These are phyloP conservation scores for Galemys pyrenaicus DNA, from an alignment of 2,113 vertebrate genomes.

Conservation along the genomic window DNA sequence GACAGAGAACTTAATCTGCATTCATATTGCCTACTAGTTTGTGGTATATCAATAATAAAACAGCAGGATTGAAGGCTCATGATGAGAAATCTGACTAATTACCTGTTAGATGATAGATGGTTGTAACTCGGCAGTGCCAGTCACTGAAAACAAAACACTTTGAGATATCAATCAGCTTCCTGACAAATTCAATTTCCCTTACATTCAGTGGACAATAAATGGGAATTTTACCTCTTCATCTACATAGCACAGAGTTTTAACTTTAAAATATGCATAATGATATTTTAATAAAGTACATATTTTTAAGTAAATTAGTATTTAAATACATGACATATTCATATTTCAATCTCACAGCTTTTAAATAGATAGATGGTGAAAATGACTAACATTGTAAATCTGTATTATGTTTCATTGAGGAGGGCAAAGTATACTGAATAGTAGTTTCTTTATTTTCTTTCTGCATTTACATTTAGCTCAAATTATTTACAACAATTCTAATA, in stretches of 20 bases:
- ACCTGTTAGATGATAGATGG: conserved; percentile 91
- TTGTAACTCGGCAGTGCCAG: conserved; percentile 87
- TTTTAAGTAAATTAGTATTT: conserved; percentile 85
- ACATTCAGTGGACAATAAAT: conserved; percentile 86
- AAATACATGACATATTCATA: conserved; percentile 84
- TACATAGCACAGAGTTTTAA: conserved; percentile 79
- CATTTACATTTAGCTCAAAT: conserved; percentile 80
- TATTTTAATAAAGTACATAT: conserved; percentile 84
- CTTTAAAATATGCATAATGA: conserved; percentile 83
- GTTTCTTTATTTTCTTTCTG: conserved; percentile 74
- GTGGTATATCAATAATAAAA: conserved; percentile 91
- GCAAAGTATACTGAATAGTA: conserved; percentile 76
- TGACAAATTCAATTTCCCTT: conserved; percentile 88
- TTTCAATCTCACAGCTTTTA: conserved; percentile 79
- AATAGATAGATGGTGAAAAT: conserved; percentile 79
- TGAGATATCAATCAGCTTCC: conserved; percentile 88
- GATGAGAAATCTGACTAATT: conserved; percentile 91
- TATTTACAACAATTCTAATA: conserved; percentile 76
- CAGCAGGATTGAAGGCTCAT: conserved; percentile 90
- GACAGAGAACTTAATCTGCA: conserved; percentile 88
- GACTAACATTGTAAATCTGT: conserved; percentile 81
- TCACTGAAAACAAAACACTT: conserved; percentile 90
- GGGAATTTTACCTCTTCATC: conserved; percentile 83
- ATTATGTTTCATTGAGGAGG: conserved; percentile 68
- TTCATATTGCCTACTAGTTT: conserved; percentile 88